Evolutionary conservation across 2,888 invertebrate genomes (phyloP).

Genomic region (Prenolepis imparis): DNA sequence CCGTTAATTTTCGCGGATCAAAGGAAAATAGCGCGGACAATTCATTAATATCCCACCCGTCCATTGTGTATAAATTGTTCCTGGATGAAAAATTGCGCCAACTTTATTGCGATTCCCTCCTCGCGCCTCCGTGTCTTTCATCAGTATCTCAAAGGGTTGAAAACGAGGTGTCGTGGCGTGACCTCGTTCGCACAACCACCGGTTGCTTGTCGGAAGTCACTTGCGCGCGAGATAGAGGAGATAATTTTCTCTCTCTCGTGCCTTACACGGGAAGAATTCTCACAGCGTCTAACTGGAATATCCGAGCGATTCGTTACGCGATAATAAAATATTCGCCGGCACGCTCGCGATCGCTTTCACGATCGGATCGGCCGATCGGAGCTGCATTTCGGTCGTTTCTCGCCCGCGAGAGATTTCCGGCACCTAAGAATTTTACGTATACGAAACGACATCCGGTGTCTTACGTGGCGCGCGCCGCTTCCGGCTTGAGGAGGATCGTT

Average conservation of each 20-base stretch:
- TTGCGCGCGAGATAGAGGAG: conserved; percentile 35
- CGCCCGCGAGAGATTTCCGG: conserved; percentile 67
- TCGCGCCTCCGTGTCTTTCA: conserved; percentile 27
- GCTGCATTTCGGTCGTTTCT: conserved; percentile 60
- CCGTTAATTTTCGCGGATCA: conserved; percentile 39
- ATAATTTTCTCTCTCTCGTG: conserved; percentile 43
- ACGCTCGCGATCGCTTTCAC: conserved; percentile 37
- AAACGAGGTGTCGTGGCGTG: conserved; percentile 60
- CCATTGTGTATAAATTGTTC: conserved; percentile 25
- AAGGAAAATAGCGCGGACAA: conserved; percentile 21
- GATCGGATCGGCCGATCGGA: conserved; percentile 39
- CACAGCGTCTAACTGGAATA: background rate
- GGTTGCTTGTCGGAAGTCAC: conserved; percentile 67
- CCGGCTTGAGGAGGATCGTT: conserved; percentile 66
- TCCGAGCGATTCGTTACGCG: background rate
- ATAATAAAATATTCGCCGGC: background rate
- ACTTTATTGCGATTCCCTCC: conserved; percentile 15
- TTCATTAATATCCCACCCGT: conserved; percentile 37
- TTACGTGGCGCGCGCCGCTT: conserved; percentile 62
- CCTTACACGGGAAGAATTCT: conserved; percentile 28
- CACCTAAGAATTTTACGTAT: conserved; percentile 65
- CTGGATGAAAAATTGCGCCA: conserved; percentile 26
- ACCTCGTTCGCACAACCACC: conserved; percentile 70
- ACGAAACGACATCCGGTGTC: conserved; percentile 67
- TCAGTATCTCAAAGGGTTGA: conserved; percentile 62